phyloP scores from a whole-genome alignment of 2,888 invertebrate species.

The Linnaemya vulpina region DNA sequence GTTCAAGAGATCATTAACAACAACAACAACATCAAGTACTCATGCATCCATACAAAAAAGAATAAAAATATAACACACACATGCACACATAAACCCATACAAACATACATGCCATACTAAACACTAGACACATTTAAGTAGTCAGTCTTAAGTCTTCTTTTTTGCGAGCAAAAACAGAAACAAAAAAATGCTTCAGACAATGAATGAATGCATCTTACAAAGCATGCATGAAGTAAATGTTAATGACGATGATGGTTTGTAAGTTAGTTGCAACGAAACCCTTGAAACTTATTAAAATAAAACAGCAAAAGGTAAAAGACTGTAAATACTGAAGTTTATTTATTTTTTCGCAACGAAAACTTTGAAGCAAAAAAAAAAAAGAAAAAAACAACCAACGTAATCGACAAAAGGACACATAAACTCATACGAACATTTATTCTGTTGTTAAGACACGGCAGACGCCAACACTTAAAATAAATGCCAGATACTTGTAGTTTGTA shows the following conservation, averaged over 20 bases:
- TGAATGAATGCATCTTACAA: conserved; percentile 68
- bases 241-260: conserved; percentile 56
- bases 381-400: background rate
- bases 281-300: conserved; percentile 43
- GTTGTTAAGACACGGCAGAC: conserved; percentile 65
- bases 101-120: background rate
- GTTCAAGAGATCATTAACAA: conserved; percentile 78
- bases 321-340: conserved; percentile 26
- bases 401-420: conserved; percentile 15
- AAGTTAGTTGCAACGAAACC: conserved; percentile 52
- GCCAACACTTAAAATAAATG: conserved; percentile 69
- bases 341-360: conserved; percentile 8
- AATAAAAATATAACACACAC: background rate
- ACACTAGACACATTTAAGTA: conserved; percentile 15
- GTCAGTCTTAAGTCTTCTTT: conserved; percentile 17
- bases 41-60: conserved; percentile 21
- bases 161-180: background rate
- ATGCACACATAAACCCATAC: background rate
- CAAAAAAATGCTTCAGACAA: conserved; percentile 50
- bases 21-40: conserved; percentile 27
- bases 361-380: too few relatives aligned
- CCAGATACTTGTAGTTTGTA: conserved; percentile 37
- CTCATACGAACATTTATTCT: conserved; percentile 22
- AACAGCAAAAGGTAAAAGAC: conserved; percentile 46
- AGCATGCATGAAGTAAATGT: conserved; percentile 61